Percentiles rank a stretch among this genome's conserved stretches.
phyloP scores from a whole-genome alignment of 2,797 vertebrate genomes.

The Nannoperca australis region DNA sequence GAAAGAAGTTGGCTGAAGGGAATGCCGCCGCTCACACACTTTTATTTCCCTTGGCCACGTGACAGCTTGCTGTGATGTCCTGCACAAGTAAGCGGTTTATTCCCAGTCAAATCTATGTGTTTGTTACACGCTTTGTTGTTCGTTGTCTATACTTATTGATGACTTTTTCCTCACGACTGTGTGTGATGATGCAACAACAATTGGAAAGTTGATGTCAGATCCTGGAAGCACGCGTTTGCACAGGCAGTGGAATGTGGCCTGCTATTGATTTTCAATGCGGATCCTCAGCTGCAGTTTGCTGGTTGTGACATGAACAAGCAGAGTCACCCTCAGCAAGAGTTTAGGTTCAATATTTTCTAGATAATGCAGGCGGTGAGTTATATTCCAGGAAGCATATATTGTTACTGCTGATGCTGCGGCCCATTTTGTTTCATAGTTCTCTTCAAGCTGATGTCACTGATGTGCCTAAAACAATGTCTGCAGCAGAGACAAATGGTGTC shows the following conservation, averaged over 20 bases:
- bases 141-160: constrained; percentile 4
- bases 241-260: constrained; percentile 58
- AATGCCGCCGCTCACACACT: neutral
- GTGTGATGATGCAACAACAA: constrained; percentile 55
- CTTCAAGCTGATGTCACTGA: constrained; percentile 3
- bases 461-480: neutral
- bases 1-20: neutral
- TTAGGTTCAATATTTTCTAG: constrained; percentile 40
- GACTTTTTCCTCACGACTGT: constrained; percentile 15
- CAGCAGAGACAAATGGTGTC: neutral
- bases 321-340: constrained; percentile 16
- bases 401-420: neutral
- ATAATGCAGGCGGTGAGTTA: neutral
- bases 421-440: neutral
- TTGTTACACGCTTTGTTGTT: constrained; percentile 3
- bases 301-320: constrained; percentile 32
- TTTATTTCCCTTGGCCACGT: neutral
- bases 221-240: constrained; percentile 40
- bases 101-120: neutral
- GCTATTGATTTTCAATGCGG: constrained; percentile 73
- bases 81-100: neutral
- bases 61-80: neutral
- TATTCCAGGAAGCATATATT: constrained; percentile 12
- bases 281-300: constrained; percentile 37
- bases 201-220: constrained; percentile 20